phyloP scores from a whole-genome alignment of 30 jellyfish, hydroid and myxozoan genomes.

The Aurelia aurita region DNA sequence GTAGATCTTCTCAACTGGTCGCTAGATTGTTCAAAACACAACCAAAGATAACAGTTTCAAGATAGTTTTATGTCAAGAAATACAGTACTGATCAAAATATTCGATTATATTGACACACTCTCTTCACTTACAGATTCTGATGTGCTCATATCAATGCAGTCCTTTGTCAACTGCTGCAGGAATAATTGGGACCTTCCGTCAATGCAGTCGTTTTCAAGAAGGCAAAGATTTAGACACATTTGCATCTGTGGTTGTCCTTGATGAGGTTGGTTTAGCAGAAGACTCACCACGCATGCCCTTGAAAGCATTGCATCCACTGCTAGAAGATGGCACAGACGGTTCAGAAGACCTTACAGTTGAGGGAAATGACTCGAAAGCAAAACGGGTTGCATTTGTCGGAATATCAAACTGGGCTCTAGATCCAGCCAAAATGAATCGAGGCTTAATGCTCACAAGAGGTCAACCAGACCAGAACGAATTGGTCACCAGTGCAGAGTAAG shows the following conservation, averaged over 20 bases:
- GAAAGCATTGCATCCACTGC: slow-evolving; percentile 86
- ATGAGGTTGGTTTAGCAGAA: slow-evolving; percentile 91
- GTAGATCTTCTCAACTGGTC: no score
- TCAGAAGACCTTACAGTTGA: slow-evolving; percentile 80
- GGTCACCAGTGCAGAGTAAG: slow-evolving; percentile 76
- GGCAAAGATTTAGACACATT: slow-evolving; percentile 75
- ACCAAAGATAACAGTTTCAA: no score
- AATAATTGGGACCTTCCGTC: slow-evolving; percentile 68
- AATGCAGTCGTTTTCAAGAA: slow-evolving; percentile 83
- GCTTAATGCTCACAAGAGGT: slow-evolving; percentile 76
- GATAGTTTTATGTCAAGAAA: no score
- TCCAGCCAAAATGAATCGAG: slow-evolving; percentile 89
- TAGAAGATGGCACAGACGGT: slow-evolving; percentile 94
- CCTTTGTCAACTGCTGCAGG: slow-evolving; percentile 84
- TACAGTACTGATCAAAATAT: background rate
- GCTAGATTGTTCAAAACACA: no score
- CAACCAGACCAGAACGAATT: slow-evolving; percentile 74
- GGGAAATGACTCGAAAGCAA: slow-evolving; percentile 51
- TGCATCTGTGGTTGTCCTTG: slow-evolving; percentile 87
- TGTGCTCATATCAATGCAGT: slow-evolving; percentile 93
- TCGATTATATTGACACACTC: background rate
- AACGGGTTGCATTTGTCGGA: slow-evolving; percentile 85
- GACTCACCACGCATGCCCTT: slow-evolving; percentile 91
- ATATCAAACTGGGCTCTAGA: slow-evolving; percentile 86
- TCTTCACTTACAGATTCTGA: slow-evolving; percentile 45